phyloP scores from a whole-genome alignment of 2,113 vertebrate species.

The Takifugu bimaculatus region DNA sequence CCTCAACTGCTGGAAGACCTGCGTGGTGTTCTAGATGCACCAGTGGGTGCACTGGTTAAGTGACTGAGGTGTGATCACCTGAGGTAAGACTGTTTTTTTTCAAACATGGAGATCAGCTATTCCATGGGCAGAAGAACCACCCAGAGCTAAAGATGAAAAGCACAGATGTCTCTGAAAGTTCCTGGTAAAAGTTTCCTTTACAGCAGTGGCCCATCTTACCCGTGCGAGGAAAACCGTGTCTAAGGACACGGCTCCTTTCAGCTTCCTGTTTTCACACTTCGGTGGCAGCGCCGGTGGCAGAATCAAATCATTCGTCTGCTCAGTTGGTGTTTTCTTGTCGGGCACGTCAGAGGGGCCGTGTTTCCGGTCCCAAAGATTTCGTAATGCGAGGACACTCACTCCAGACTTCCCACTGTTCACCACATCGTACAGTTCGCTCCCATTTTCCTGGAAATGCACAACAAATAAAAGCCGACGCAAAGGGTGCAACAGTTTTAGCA shows the following conservation, averaged over 20 bases:
- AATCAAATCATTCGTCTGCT: not conserved
- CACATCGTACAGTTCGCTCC: constrained; percentile 71
- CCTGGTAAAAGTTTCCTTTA: too few relatives aligned
- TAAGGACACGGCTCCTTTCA: constrained; percentile 44
- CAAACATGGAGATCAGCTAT: too few relatives aligned
- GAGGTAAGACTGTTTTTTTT: too few relatives aligned
- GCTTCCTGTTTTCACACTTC: constrained; percentile 46
- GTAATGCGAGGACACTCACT: constrained; percentile 61
- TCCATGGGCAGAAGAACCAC: too few relatives aligned
- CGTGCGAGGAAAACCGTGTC: constrained; percentile 27
- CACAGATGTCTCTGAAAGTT: not conserved
- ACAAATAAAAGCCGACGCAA: too few relatives aligned
- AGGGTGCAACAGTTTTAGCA: too few relatives aligned
- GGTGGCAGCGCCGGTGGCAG: constrained; percentile 24
- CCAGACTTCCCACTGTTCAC: constrained; percentile 46
- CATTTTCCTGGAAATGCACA: constrained; percentile 39
- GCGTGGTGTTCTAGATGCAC: too few relatives aligned
- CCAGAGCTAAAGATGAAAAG: too few relatives aligned
- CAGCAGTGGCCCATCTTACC: constrained; percentile 19
- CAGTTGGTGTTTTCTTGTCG: not conserved
- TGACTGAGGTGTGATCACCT: too few relatives aligned
- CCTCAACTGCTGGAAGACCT: too few relatives aligned
- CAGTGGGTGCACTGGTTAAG: too few relatives aligned
- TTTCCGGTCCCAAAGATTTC: constrained; percentile 56
- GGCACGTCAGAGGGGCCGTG: not conserved